Conservation (phyloP, 2,113 vertebrate species). For the Aphelocoma coerulescens region DNA sequence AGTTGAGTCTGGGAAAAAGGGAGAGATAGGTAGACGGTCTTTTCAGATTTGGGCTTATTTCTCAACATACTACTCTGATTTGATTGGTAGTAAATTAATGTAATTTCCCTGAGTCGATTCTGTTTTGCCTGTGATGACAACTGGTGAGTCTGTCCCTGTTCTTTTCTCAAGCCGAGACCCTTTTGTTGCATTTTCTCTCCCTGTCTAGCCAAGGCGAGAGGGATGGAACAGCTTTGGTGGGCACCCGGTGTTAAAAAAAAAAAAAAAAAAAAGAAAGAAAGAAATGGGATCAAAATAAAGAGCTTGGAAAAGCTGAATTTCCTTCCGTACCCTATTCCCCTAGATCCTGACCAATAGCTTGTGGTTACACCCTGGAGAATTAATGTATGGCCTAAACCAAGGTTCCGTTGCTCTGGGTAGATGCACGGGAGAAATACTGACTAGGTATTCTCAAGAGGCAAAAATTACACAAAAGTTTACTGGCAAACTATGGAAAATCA, state of each 20-base stretch:
- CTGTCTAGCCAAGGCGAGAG: background rate
- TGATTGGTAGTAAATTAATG: background rate
- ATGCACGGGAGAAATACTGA: accelerated
- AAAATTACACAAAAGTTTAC: background rate
- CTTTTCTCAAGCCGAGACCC: accelerated
- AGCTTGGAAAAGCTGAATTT: background rate
- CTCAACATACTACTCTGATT: background rate
- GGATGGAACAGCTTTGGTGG: background rate
- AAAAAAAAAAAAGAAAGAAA: accelerated
- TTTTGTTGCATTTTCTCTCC: background rate
- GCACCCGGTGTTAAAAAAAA: background rate
- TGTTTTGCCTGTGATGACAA: background rate
- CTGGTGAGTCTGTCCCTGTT: background rate
- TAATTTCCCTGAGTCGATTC: accelerated
- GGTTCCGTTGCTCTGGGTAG: background rate
- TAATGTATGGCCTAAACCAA: background rate
- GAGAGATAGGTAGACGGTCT: background rate
- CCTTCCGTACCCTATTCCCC: background rate
- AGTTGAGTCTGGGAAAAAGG: background rate
- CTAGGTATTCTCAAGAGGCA: background rate
- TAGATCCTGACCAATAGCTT: background rate
- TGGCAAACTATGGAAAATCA: background rate
- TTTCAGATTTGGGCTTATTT: background rate
- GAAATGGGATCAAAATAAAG: background rate
- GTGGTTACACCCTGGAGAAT: background rate